A percentile compares a stretch with the other conserved stretches of the same genome.
phyloP scores from a whole-genome alignment of 1,140 invertebrate species.

The Nautilus pompilius region DNA sequence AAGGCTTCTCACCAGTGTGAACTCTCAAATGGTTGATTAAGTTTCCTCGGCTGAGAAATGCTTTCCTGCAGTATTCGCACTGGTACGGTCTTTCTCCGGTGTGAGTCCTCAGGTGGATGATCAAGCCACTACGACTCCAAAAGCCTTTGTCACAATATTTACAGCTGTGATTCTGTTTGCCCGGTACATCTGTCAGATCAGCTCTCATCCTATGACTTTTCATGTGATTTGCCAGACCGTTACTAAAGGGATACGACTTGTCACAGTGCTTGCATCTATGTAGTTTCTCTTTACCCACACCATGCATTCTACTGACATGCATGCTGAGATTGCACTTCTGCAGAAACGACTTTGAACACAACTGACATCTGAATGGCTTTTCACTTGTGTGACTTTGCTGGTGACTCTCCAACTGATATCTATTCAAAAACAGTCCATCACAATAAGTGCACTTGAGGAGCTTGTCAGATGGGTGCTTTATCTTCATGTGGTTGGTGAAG shows the following conservation, averaged over 20 bases:
- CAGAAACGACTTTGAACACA: no score
- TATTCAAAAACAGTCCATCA: conserved; percentile 5
- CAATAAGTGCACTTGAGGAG: conserved; percentile 7
- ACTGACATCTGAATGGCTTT: conserved; percentile 50
- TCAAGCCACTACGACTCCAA: conserved; percentile 82
- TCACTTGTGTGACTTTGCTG: conserved; percentile 15
- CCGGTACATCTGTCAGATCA: no score
- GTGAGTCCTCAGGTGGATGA: conserved; percentile 89
- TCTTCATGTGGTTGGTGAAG: no score
- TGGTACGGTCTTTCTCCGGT: conserved; percentile 76
- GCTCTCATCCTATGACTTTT: no score
- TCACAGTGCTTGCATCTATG: no score
- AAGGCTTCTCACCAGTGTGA: conserved; percentile 62
- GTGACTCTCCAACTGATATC: conserved; percentile 43
- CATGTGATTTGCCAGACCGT: no score
- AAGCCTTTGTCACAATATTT: conserved; percentile 78
- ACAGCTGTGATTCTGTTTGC: conserved; percentile 76
- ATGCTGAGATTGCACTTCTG: no score
- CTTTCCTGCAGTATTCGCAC: conserved; percentile 68
- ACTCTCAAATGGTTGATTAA: conserved; percentile 87
- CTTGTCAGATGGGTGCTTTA: no score
- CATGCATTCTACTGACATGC: no score
- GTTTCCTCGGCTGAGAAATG: conserved; percentile 85
- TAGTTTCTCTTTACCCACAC: no score
- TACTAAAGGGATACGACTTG: no score